Evolutionary conservation across 2,113 vertebrate genomes (phyloP).

Genomic region (Potamarius usumacintae): DNA sequence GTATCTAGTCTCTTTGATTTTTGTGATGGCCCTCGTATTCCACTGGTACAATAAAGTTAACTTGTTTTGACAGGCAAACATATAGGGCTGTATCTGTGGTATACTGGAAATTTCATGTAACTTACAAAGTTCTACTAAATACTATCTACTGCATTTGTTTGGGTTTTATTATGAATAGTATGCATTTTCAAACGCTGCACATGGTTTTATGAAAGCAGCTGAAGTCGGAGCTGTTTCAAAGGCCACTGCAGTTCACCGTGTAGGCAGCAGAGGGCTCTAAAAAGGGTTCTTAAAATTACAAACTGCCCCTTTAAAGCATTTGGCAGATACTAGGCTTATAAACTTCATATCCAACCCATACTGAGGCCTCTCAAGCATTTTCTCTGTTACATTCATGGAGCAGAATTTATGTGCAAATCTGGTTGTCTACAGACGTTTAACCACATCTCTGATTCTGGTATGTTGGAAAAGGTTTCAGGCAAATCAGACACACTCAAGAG

Average conservation of each 20-base stretch:
- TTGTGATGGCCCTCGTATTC: neutral
- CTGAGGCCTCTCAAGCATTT: conserved; percentile 43
- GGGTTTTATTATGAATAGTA: neutral
- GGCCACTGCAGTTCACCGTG: neutral
- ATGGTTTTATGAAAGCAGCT: neutral
- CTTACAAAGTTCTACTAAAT: neutral
- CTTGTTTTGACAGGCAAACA: neutral
- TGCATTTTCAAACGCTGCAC: neutral
- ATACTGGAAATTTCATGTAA: neutral
- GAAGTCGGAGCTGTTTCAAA: neutral
- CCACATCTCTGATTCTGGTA: conserved; percentile 51
- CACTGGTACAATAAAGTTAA: neutral
- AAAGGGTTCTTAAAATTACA: conserved; percentile 35
- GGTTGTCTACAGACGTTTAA: conserved; percentile 58
- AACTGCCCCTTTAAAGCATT: conserved; percentile 47
- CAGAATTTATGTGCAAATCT: conserved; percentile 54
- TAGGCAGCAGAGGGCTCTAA: conserved; percentile 27
- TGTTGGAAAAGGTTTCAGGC: conserved; percentile 43
- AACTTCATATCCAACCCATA: conserved; percentile 5
- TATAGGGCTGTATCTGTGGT: neutral
- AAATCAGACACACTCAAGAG: conserved; percentile 2
- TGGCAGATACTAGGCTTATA: conserved; percentile 43
- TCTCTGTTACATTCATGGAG: conserved; percentile 46
- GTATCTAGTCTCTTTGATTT: neutral
- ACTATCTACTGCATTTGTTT: neutral